Conservation (phyloP, 2,888 invertebrate genomes). For the Rambutsinella grinnellia region DNA sequence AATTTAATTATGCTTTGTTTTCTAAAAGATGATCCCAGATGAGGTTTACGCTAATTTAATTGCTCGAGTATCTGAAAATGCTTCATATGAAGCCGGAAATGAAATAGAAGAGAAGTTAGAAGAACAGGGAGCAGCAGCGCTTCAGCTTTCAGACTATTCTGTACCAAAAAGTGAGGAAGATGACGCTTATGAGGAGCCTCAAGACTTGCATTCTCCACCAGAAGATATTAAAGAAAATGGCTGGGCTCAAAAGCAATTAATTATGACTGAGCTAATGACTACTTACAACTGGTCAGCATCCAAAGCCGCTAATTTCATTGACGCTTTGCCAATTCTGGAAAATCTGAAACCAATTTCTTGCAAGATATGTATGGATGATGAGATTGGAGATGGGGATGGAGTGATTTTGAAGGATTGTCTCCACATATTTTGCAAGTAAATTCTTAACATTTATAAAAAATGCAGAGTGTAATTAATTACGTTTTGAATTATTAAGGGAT, state of each 20-base stretch:
- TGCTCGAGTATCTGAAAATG: not conserved
- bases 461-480: not conserved
- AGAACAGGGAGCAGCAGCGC: too few relatives aligned
- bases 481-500: not conserved
- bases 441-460: too few relatives aligned
- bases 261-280: not conserved
- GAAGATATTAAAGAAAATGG: conserved; percentile 9
- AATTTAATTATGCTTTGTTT: too few relatives aligned
- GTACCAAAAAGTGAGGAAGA: too few relatives aligned
- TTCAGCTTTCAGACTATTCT: too few relatives aligned
- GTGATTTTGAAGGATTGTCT: conserved; percentile 28
- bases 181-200: too few relatives aligned
- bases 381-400: not conserved
- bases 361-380: conserved; percentile 7
- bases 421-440: conserved; percentile 44
- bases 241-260: not conserved
- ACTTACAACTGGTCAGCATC: not conserved
- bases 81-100: too few relatives aligned
- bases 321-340: conserved; percentile 1
- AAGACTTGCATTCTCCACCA: too few relatives aligned
- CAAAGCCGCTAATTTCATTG: not conserved
- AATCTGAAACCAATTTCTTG: not conserved
- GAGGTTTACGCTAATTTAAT: not conserved
- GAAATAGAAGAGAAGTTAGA: too few relatives aligned
- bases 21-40: not conserved